Conservation (phyloP, 1,140 invertebrate species). For the Trichomalopsis sarcophagae region DNA sequence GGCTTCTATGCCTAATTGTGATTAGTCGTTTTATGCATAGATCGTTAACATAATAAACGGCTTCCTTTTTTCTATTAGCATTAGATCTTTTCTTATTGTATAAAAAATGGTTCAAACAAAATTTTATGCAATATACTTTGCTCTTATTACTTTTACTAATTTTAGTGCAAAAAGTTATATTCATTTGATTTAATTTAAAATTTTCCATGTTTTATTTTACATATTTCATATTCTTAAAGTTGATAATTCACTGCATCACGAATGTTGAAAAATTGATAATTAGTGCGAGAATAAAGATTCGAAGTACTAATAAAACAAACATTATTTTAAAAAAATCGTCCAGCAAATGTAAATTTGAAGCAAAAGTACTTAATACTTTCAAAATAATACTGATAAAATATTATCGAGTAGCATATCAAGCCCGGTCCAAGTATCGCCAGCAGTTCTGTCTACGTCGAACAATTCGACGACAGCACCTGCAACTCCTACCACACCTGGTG, state of each 20-base stretch:
- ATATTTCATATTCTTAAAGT: not conserved
- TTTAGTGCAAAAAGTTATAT: not conserved
- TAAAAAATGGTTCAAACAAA: not conserved
- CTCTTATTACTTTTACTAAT: not conserved
- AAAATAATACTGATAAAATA: slow-evolving; percentile 61
- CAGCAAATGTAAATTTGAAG: too few relatives aligned
- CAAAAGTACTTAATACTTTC: too few relatives aligned
- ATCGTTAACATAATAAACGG: not conserved
- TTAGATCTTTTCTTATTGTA: not conserved
- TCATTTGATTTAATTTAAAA: not conserved
- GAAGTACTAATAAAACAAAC: too few relatives aligned
- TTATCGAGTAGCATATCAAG: slow-evolving; percentile 68
- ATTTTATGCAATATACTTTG: not conserved
- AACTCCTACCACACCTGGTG: slow-evolving; percentile 77
- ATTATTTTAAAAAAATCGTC: too few relatives aligned
- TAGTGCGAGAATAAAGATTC: too few relatives aligned
- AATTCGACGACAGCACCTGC: slow-evolving; percentile 76
- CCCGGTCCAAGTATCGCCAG: slow-evolving; percentile 67
- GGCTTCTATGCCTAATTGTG: slow-evolving; percentile 7
- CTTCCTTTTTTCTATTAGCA: not conserved
- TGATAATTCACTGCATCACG: not conserved
- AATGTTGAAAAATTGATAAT: too few relatives aligned
- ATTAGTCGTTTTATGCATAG: slow-evolving; percentile 18
- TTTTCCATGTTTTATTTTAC: not conserved
- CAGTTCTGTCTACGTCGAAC: slow-evolving; percentile 69